Percentiles rank a stretch among this genome's conserved stretches.
phyloP scores from a whole-genome alignment of 1,140 invertebrate genomes.

The Pseudomyrmex flavicornis region DNA sequence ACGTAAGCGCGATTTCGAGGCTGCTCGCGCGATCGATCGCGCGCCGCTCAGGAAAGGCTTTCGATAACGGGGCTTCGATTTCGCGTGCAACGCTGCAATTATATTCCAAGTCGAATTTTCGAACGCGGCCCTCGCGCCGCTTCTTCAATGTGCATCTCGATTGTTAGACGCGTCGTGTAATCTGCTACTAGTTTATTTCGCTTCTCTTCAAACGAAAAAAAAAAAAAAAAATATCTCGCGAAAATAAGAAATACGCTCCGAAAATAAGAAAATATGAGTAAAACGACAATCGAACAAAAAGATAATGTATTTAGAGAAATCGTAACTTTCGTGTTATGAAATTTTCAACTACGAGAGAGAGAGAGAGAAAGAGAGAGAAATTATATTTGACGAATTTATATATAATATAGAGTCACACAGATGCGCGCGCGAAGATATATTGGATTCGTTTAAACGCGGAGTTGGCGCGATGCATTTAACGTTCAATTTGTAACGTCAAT shows the following conservation, averaged over 20 bases:
- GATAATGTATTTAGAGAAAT: not conserved
- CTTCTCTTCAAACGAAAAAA: not conserved
- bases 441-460: conserved; percentile 23
- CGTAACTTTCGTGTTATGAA: not conserved
- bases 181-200: conserved; percentile 19
- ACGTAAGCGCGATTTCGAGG: conserved; percentile 61
- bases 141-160: conserved; percentile 1
- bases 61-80: conserved; percentile 45
- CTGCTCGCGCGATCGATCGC: conserved; percentile 55
- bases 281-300: not conserved
- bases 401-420: not conserved
- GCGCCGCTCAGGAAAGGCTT: conserved; percentile 44
- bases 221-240: not conserved
- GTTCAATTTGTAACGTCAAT: conserved; percentile 42
- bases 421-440: too few species aligned
- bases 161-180: not conserved
- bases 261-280: not conserved
- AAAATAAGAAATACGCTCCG: not conserved
- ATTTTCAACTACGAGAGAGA: not conserved
- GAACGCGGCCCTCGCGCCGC: not conserved
- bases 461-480: conserved; percentile 11
- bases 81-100: conserved; percentile 48
- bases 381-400: not conserved
- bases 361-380: too few species aligned
- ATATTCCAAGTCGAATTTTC: conserved; percentile 45